These are phyloP conservation scores for Oreortyx pictus DNA, from an alignment of 2,797 vertebrate species.

Conservation along the genomic window DNA sequence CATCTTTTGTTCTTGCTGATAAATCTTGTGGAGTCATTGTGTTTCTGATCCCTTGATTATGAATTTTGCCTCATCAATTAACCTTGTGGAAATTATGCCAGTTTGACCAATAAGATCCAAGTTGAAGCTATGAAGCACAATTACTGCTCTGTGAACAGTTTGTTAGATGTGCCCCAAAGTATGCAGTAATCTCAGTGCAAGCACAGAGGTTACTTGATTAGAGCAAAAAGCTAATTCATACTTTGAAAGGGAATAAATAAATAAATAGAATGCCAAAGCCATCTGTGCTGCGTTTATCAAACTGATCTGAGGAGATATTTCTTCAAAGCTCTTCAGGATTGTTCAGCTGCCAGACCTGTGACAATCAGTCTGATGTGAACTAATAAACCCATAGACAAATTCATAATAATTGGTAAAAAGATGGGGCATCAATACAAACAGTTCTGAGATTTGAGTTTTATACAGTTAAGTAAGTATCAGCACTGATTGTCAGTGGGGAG, in stretches of 20 bases:
- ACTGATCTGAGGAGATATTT: background rate
- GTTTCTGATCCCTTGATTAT: background rate
- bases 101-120: constrained; percentile 5
- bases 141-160: constrained; percentile 19
- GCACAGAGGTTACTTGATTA: constrained; percentile 1
- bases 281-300: background rate
- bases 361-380: background rate
- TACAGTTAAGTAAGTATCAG: background rate
- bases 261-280: constrained; percentile 26
- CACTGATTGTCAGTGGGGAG: background rate
- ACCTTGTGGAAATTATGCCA: background rate
- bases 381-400: background rate
- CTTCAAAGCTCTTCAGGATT: constrained; percentile 1
- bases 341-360: background rate
- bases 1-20: background rate
- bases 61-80: background rate
- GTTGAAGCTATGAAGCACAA: background rate
- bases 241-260: constrained; percentile 34
- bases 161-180: constrained; percentile 32
- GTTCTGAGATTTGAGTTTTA: background rate
- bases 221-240: constrained; percentile 19
- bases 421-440: background rate
- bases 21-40: background rate
- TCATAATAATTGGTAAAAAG: background rate
- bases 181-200: background rate